Conservation (phyloP, 2,113 vertebrate genomes). For the Muntiacus reevesi region DNA sequence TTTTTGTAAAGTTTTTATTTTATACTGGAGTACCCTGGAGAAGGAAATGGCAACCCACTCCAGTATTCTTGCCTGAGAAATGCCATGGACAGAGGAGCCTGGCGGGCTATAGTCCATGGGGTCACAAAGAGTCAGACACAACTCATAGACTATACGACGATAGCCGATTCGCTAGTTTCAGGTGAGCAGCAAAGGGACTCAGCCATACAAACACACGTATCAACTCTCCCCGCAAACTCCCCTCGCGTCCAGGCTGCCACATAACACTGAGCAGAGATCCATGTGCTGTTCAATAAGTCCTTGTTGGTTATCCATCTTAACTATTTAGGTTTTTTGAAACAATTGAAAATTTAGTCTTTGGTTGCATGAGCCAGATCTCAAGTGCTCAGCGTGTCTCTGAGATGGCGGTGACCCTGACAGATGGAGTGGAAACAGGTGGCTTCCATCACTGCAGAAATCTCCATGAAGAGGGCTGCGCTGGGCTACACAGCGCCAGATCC, state of each 20-base stretch:
- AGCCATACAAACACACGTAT: background rate
- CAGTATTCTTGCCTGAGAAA: background rate
- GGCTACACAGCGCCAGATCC: fast-evolving
- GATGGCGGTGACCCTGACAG: fast-evolving
- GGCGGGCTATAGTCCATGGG: background rate
- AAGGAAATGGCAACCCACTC: background rate
- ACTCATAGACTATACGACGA: background rate
- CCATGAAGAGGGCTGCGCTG: fast-evolving
- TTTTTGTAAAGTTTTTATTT: background rate
- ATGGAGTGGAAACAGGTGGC: no score
- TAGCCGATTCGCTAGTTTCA: background rate
- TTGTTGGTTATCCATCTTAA: background rate
- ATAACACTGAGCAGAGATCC: background rate
- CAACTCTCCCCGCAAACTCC: background rate
- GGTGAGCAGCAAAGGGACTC: background rate
- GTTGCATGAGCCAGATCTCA: background rate
- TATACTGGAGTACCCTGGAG: background rate
- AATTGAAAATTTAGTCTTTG: background rate
- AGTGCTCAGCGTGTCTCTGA: fast-evolving
- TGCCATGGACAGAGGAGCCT: background rate
- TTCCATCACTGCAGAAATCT: background rate
- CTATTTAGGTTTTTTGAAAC: background rate
- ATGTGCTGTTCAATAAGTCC: background rate
- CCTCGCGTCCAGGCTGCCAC: background rate
- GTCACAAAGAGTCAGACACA: background rate